Conservation (phyloP, 2,113 vertebrate species). For the Climacteris rufus region DNA sequence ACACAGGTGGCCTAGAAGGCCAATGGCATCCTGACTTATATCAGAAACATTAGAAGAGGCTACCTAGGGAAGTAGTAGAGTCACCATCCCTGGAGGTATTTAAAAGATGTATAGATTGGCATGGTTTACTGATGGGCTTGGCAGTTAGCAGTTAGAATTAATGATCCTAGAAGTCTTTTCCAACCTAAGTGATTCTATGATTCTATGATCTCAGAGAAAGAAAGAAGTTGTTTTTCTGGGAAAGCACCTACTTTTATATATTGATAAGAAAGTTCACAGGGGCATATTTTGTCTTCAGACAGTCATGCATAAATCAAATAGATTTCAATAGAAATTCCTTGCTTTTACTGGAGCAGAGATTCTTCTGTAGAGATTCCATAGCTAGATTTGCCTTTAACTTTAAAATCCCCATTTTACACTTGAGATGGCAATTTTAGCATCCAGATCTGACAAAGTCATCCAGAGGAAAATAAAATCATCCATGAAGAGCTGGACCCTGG, state of each 20-base stretch:
- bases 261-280: background rate
- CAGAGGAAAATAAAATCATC: background rate
- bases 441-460: background rate
- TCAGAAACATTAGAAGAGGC: background rate
- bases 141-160: background rate
- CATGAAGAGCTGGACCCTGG: background rate
- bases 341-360: background rate
- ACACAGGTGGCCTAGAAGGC: background rate
- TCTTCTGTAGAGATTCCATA: background rate
- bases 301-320: background rate
- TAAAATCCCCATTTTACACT: conserved; percentile 15
- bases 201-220: background rate
- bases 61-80: background rate
- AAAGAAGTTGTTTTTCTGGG: conserved; percentile 2
- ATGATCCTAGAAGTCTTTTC: background rate
- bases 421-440: background rate
- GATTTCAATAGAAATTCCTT: background rate
- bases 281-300: background rate
- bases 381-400: background rate
- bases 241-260: background rate
- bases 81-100: background rate
- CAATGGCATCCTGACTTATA: background rate
- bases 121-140: background rate
- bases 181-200: background rate
- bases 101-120: background rate